Conservation (phyloP, 92 coral and sea anemone species). For the Palythoa heliodiscus region DNA sequence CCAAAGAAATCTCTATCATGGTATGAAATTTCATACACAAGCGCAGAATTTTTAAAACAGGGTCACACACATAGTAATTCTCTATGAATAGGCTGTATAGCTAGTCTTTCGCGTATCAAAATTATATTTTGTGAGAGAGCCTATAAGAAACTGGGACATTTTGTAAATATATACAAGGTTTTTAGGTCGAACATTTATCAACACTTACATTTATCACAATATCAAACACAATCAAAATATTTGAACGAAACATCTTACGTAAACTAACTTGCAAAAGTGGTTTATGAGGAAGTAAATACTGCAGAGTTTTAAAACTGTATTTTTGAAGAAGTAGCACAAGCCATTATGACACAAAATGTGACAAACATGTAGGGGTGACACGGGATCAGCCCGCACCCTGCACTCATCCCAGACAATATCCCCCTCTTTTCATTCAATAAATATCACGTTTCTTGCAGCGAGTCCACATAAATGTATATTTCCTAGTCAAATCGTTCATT, state of each 20-base stretch:
- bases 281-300: not conserved
- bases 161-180: not conserved
- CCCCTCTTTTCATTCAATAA: not conserved
- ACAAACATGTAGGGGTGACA: constrained; percentile 26
- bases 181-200: constrained; percentile 11
- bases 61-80: constrained; percentile 9
- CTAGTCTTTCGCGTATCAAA: not conserved
- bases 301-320: not conserved
- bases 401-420: constrained; percentile 17
- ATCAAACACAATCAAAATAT: constrained; percentile 37
- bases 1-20: not conserved
- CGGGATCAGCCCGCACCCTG: not conserved
- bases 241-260: not conserved
- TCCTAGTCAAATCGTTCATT: not conserved
- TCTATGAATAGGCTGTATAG: not conserved
- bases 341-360: constrained; percentile 1
- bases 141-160: not conserved
- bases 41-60: not conserved
- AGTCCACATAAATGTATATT: not conserved
- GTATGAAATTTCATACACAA: constrained; percentile 48
- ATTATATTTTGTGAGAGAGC: not conserved
- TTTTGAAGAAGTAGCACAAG: not conserved
- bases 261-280: not conserved
- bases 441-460: not conserved
- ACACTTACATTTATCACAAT: constrained; percentile 31